Base-by-base conservation (phyloP, 2,797 vertebrate genomes). In the Callimico goeldii region DNA sequence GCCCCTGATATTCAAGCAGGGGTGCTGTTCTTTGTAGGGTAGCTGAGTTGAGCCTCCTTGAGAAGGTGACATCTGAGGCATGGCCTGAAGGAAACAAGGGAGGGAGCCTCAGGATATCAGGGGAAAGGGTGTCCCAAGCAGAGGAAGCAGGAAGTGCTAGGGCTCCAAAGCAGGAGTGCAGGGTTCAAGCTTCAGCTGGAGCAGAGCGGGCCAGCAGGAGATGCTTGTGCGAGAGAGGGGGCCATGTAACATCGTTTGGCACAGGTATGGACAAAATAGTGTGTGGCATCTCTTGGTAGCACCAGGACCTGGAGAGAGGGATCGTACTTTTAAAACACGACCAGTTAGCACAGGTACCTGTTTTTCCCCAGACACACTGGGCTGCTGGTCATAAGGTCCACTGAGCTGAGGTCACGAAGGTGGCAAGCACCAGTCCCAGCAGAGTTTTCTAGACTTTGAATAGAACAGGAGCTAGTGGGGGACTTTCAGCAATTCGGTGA, bases 131-230 rank as follows among this genome's bases (percentile, higher is more conserved):
- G 0, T 1, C 4, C 14, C 36, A 22, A 33, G 39, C 48, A 12
- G 64, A 70, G 33, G 48, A 81, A 36, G 33, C 4, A 36, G 76
- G 19, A 17, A 0, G 28, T 8, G 43, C 50, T 28, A 61, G 39
- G 33, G 39, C 43, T 41, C 22, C 2, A 33, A 48, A 64, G 41
- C 41, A 36, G 50, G 28, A 50, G 28, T 19, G 0, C 1, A 26
- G 48, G 1, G 1, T 6, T n/a, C 26, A 33, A 57, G 55, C 50
- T 0, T 0, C 7, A 88, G 43, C 57, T 6, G 20, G n/a, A n/a
- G 30, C 11, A 46, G 41, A 57, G 57, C 2, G 2, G 36, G n/a
- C 8, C 0, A 5, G 19, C 8, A 17, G 41, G 13, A 39, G 17
- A 4, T 2, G 61, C 61, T 8, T 17, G 15, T 64, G 61, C 0